These are phyloP conservation scores for Caenorhabditis virilis DNA, from an alignment of 2,888 invertebrate genomes.

Conservation along the genomic window DNA sequence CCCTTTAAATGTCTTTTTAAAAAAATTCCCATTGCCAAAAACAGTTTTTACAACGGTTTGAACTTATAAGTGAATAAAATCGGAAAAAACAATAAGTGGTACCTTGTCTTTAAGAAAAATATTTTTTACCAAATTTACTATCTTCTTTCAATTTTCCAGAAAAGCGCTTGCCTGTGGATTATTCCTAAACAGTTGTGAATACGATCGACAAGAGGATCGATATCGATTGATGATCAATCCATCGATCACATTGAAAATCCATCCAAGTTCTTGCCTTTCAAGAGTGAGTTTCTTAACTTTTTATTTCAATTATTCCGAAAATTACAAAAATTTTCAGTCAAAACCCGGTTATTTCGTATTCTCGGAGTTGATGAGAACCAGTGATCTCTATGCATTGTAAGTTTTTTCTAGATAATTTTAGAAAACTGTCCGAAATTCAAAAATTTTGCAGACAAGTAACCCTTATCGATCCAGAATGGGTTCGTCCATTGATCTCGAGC, in stretches of 20 bases:
- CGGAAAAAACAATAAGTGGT: too few species aligned
- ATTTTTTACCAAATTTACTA: too few species aligned
- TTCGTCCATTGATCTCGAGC: conserved; percentile 29
- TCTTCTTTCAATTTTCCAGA: too few species aligned
- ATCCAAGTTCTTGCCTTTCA: conserved; percentile 56
- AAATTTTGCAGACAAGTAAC: conserved; percentile 48
- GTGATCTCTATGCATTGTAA: conserved; percentile 59
- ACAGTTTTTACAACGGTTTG: too few species aligned
- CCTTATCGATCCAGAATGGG: conserved; percentile 53
- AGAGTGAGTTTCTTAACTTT: conserved; percentile 20
- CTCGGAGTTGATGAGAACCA: conserved; percentile 60
- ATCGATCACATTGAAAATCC: conserved; percentile 55
- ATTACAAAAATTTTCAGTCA: conserved; percentile 32
- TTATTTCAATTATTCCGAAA: too few species aligned
- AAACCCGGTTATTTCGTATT: conserved; percentile 56
- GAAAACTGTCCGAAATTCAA: background rate
- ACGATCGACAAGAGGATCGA: conserved; percentile 52
- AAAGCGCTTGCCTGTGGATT: conserved; percentile 56
- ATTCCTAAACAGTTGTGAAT: conserved; percentile 61
- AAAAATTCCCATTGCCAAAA: too few species aligned
- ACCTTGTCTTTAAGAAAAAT: too few species aligned
- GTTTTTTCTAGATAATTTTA: conserved; percentile 4
- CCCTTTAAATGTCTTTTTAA: too few species aligned
- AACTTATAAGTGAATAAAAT: too few species aligned
- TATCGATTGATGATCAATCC: conserved; percentile 55